Evolutionary conservation across 2,888 invertebrate species (phyloP).

Genomic region (Leptinotarsa rubiginosa): DNA sequence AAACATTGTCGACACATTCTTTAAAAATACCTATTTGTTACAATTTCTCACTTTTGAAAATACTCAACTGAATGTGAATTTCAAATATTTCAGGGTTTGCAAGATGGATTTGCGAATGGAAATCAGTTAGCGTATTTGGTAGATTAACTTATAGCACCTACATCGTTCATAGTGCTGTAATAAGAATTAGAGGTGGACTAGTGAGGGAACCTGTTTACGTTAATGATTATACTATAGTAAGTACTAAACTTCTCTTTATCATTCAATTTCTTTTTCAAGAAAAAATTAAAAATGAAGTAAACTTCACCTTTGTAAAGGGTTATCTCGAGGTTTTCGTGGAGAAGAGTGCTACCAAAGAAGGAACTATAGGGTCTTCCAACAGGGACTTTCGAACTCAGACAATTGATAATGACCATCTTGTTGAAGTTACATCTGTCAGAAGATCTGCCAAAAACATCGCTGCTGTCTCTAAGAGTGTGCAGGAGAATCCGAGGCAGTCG

Average conservation of each 20-base stretch:
- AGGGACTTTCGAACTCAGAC: no score
- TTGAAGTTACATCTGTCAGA: no score
- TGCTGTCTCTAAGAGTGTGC: no score
- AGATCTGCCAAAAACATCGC: no score
- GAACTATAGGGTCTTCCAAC: no score
- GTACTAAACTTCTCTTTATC: conserved; percentile 20
- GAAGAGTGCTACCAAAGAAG: no score
- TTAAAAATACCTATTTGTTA: background rate
- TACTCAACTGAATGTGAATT: background rate
- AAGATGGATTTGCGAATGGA: conserved; percentile 51
- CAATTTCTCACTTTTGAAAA: background rate
- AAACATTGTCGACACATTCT: background rate
- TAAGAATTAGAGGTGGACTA: conserved; percentile 48
- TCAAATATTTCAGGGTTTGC: conserved; percentile 50
- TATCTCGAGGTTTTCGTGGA: no score
- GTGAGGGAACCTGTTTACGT: conserved; percentile 49
- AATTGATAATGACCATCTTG: no score
- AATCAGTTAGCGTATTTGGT: conserved; percentile 53
- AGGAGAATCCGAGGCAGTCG: no score
- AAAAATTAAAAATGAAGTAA: no score
- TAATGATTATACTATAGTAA: conserved; percentile 50
- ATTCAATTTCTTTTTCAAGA: no score
- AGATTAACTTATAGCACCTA: conserved; percentile 57
- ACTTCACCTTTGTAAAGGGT: no score
- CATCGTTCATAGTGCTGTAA: conserved; percentile 53